These are phyloP conservation scores for Coracias cyanogaster DNA, from an alignment of 2,797 vertebrate species.

Conservation along the genomic window DNA sequence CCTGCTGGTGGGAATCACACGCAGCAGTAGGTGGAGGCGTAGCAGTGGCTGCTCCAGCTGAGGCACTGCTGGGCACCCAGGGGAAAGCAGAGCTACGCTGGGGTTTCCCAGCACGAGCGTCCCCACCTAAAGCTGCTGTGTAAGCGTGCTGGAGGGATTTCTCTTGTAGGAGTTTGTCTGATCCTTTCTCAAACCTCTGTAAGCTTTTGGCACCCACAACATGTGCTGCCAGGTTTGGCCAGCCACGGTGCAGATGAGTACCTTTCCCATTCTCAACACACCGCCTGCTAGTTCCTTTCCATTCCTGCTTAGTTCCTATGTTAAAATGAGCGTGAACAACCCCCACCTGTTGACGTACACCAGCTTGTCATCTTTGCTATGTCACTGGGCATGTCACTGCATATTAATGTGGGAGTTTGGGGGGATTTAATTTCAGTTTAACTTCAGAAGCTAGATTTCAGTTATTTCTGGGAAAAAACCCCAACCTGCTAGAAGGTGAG, in stretches of 20 bases:
- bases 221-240: neutral
- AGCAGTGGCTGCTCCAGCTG: fast-evolving
- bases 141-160: neutral
- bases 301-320: neutral
- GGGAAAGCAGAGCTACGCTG: fast-evolving
- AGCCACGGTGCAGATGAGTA: neutral
- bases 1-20: neutral
- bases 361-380: neutral
- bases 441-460: neutral
- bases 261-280: neutral
- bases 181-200: neutral
- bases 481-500: neutral
- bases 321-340: neutral
- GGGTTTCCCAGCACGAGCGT: neutral
- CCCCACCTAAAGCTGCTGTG: neutral
- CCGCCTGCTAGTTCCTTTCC: neutral
- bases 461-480: neutral
- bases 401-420: neutral
- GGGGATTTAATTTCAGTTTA: neutral
- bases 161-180: neutral
- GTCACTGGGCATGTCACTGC: neutral
- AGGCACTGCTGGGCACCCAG: neutral
- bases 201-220: neutral
- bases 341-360: neutral
- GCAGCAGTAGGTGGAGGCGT: fast-evolving